phyloP scores from a whole-genome alignment of 2,888 invertebrate species.

The Eucera pruinosa region DNA sequence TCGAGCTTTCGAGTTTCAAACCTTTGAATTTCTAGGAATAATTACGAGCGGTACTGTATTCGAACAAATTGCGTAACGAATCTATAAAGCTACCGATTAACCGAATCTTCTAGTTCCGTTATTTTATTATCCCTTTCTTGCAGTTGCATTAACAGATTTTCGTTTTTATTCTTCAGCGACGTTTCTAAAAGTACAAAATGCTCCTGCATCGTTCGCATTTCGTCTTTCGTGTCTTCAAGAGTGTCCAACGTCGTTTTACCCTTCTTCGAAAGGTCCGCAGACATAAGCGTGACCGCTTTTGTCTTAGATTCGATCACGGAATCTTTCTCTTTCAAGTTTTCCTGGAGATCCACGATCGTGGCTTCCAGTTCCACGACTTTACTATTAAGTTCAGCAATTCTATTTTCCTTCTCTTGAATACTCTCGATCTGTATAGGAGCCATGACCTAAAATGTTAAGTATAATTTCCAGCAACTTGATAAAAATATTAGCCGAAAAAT shows the following conservation, averaged over 20 bases:
- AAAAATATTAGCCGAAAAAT: not conserved
- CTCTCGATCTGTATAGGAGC: slow-evolving; percentile 78
- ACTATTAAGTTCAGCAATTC: slow-evolving; percentile 88
- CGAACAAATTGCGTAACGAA: not conserved
- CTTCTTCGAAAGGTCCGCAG: slow-evolving; percentile 89
- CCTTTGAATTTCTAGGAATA: no score
- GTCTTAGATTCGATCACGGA: slow-evolving; percentile 93
- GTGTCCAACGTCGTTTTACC: slow-evolving; percentile 90
- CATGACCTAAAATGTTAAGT: slow-evolving; percentile 50
- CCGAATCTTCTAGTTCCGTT: slow-evolving; percentile 86
- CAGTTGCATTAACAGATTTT: slow-evolving; percentile 86
- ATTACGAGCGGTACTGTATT: no score
- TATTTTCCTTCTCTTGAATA: slow-evolving; percentile 87
- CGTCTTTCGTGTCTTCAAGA: slow-evolving; percentile 91
- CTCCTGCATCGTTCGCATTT: slow-evolving; percentile 92
- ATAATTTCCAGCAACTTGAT: not conserved
- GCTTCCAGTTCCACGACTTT: slow-evolving; percentile 91
- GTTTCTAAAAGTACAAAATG: slow-evolving; percentile 90
- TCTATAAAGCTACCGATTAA: slow-evolving; percentile 79
- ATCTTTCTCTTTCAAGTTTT: slow-evolving; percentile 92
- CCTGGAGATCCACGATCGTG: slow-evolving; percentile 92
- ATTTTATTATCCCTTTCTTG: slow-evolving; percentile 86
- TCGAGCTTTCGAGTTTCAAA: no score
- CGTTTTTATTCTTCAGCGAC: slow-evolving; percentile 89
- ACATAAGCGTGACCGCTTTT: slow-evolving; percentile 91